Evolutionary conservation across 2,888 invertebrate genomes (phyloP), one percentile per base, ranked within the genome.

Genomic region (Hydriomena furcata): DNA sequence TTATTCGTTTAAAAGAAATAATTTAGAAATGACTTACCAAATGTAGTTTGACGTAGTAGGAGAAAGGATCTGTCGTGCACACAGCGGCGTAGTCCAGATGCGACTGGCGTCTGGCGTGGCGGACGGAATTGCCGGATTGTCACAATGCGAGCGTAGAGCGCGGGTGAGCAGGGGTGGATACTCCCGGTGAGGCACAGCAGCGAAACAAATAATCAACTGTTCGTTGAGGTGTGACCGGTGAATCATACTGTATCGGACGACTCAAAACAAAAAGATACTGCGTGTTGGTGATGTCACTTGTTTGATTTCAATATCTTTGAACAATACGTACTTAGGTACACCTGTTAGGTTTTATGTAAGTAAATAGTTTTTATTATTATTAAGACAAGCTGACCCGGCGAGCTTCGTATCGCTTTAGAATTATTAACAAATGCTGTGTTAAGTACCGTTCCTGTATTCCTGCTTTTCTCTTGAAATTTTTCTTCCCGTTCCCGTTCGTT

Each of bases 21-120:
- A 54, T 55, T 57, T 57, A 66, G 68, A 61, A 57, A 56, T 51
- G 54, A 82, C 85, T 83, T 71, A 86, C 84, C 79, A 78, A 32
- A 68, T 69, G 55, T 69, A 67, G 59, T 71, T 73, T 75, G 72
- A 71, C 69, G 74, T 67, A 65, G 63, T 58, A 68, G 61, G 65
- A 56, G 55, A 60, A 50, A 45, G 35, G 53, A 53, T 59, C 56
- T 51, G 55, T 61, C 80, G 84, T 79, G 73, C 82, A 82, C 82
- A 68, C 60, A 64, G 65, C 58, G 60, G 71, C 74, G 70, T 68
- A 72, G 79, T 75, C 76, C 73, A 76, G 75, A 72, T 62, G 71
- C 80, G 79, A 86, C 87, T 87, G 82, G 27, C 27, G 45, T 63
- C 5, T 30, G 60, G 63, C 56, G 55, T 50, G 43, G 52, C 56